Base-by-base conservation (phyloP, 2,888 invertebrate genomes). In the Trachelus iudaicus region DNA sequence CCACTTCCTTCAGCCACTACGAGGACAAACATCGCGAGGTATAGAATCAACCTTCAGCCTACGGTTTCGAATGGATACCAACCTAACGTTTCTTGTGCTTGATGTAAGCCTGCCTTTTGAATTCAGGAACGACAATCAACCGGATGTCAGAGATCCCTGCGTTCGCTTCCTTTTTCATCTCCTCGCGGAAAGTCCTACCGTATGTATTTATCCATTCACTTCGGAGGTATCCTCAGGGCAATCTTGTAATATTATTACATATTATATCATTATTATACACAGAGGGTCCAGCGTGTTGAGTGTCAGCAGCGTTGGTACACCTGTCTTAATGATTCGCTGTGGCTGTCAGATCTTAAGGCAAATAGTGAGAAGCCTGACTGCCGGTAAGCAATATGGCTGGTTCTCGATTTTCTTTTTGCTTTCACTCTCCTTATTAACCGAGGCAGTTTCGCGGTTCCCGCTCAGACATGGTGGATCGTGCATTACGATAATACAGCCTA, bases 401-500 rank as follows among this genome's bases (percentile, higher is more conserved):
- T 56, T 56, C 56, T 23, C 23, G 9, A 56, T 56, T 23, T 56
- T 56, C 56, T 56, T 56, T 56, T 56, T 56, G 23, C 56, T 23
- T 56, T 56, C 56, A 56, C 23, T 56, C 4, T 56, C 9, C 56
- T 56, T 56, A 56, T 56, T 56, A 56, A 23, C 56, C 56, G 2
- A 56, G 9, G 23, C 23, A 2, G 56, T 56, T 56, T 56, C 56
- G 56, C 56, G 23, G 56, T 56, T 56, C 56, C 56, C 23, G 23
- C 23, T 23, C 83, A 84, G 83, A 84, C 83, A 85, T 84, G 82
- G 82, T 80, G 85, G 85, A 83, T 82, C 85, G 85, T 85, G 87
- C 87, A 89, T 90, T 89, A 90, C 90, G 88, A 89, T 90, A 90
- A 90, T 90, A 89, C 86, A 82, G 86, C 87, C 87, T 91, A 91